These are phyloP conservation scores for Ennomos fuscantarius DNA, from an alignment of 2,888 invertebrate genomes.

Conservation along the genomic window DNA sequence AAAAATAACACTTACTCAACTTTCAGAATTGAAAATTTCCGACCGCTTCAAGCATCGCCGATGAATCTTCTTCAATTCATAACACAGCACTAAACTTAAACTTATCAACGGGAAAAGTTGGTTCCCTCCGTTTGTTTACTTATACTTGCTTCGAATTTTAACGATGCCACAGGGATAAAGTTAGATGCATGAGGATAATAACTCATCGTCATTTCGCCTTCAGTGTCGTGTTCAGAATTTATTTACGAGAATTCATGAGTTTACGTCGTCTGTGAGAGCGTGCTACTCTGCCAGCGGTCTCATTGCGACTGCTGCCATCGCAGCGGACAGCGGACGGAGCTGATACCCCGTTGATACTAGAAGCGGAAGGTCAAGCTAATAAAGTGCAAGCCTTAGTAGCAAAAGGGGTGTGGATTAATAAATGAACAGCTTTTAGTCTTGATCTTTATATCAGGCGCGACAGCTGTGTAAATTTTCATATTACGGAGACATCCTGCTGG, in stretches of 20 bases:
- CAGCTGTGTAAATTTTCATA: background rate
- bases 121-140: constrained; percentile 44
- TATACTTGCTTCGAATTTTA: constrained; percentile 46
- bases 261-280: constrained; percentile 50
- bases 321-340: constrained; percentile 5
- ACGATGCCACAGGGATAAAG: constrained; percentile 46
- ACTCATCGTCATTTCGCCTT: constrained; percentile 57
- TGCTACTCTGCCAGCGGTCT: constrained; percentile 59
- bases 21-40: constrained; percentile 26
- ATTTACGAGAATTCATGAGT: constrained; percentile 53
- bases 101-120: constrained; percentile 43
- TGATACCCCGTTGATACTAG: constrained; percentile 18
- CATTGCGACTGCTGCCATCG: constrained; percentile 56
- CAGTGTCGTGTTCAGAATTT: constrained; percentile 52
- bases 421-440: background rate
- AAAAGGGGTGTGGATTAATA: background rate
- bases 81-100: constrained; percentile 49
- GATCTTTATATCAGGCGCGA: background rate
- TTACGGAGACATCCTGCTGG: no score
- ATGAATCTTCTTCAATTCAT: constrained; percentile 38
- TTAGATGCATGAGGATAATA: constrained; percentile 50
- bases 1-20: constrained; percentile 43
- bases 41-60: constrained; percentile 45
- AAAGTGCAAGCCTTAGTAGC: constrained; percentile 15
- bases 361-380: constrained; percentile 20